Evolutionary conservation across 2,797 vertebrate genomes (phyloP).

Genomic region (Halcyon chelicuti): DNA sequence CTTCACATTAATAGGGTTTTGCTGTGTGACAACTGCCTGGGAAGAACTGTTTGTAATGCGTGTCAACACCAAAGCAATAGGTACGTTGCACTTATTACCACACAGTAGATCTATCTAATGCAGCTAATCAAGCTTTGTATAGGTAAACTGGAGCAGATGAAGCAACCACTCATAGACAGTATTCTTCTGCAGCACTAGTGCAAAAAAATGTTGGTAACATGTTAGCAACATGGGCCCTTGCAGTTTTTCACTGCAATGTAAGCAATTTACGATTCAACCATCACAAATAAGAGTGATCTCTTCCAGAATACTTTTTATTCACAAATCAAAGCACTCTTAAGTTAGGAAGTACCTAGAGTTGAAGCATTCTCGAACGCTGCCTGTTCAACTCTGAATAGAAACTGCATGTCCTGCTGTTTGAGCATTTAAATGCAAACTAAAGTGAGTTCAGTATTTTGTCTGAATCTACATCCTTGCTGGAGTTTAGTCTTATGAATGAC

Average conservation of each 20-base stretch:
- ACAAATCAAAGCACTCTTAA: not conserved
- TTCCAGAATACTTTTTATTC: not conserved
- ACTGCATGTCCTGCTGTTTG: not conserved
- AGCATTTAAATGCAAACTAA: not conserved
- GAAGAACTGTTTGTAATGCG: not conserved
- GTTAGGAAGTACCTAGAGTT: not conserved
- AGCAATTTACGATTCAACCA: not conserved
- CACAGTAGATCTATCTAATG: not conserved
- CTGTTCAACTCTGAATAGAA: not conserved
- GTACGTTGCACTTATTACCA: not conserved
- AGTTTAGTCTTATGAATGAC: not conserved
- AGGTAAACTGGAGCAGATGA: not conserved
- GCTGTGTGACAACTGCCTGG: not conserved
- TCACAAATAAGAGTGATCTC: not conserved
- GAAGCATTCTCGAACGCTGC: not conserved
- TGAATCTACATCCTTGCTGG: not conserved
- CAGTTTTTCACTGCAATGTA: not conserved
- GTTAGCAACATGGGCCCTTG: not conserved
- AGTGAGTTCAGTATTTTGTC: not conserved
- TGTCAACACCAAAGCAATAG: not conserved
- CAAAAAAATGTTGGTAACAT: not conserved
- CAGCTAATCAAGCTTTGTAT: not conserved
- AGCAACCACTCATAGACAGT: not conserved
- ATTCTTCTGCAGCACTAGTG: not conserved
- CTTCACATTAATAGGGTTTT: not conserved